A percentile compares a stretch with the other conserved stretches of the same genome.
These are phyloP conservation scores for Thamnophis sirtalis DNA, from an alignment of 2,113 vertebrate genomes.

Conservation along the genomic window DNA sequence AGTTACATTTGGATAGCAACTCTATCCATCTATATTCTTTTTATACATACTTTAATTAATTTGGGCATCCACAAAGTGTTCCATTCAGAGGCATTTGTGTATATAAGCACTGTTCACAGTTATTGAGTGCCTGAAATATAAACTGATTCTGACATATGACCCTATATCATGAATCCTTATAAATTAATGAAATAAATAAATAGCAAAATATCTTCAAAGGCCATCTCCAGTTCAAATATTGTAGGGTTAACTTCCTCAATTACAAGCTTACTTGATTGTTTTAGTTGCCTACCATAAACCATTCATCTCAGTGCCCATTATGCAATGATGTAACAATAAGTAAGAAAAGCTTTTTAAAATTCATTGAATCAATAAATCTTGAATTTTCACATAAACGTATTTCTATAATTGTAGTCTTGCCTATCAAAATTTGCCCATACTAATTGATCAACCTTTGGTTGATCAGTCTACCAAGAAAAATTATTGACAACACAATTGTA, in stretches of 20 bases:
- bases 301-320: not conserved
- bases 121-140: not conserved
- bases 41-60: not conserved
- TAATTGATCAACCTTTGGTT: not conserved
- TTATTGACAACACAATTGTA: not conserved
- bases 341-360: not conserved
- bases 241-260: not conserved
- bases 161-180: not conserved
- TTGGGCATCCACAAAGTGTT: not conserved
- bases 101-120: not conserved
- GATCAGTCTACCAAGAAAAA: not conserved
- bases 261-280: not conserved
- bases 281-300: not conserved
- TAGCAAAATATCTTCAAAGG: not conserved
- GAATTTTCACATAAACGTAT: not conserved
- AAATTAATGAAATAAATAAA: not conserved
- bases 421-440: not conserved
- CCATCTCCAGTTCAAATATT: not conserved
- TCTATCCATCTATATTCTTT: not conserved
- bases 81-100: not conserved
- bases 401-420: not conserved
- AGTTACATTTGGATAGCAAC: not conserved
- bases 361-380: not conserved
- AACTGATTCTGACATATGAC: not conserved
- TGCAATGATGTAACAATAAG: not conserved